These are phyloP conservation scores for Ammodramus savannarum DNA, from an alignment of 2,113 vertebrate species.

Conservation along the genomic window DNA sequence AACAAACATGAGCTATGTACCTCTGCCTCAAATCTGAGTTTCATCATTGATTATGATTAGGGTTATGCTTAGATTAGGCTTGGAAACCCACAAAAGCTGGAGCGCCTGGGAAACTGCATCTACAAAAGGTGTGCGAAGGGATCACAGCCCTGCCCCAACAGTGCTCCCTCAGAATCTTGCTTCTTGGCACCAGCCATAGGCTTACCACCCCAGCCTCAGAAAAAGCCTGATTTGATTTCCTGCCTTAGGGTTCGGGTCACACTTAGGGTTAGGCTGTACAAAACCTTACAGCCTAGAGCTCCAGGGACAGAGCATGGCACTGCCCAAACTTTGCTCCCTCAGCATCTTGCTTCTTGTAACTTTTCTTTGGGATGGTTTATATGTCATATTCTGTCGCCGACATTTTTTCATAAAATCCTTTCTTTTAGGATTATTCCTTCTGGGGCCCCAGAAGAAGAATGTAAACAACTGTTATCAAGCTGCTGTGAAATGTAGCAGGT, in stretches of 20 bases:
- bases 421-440: no score
- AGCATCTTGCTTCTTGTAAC: not conserved
- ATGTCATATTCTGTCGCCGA: no score
- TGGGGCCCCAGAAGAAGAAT: no score
- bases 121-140: not conserved
- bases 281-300: not conserved
- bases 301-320: accelerated
- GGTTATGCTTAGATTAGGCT: not conserved
- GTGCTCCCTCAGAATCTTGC: not conserved
- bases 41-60: accelerated
- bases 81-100: not conserved
- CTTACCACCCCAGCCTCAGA: not conserved
- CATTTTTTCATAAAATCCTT: no score
- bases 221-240: not conserved
- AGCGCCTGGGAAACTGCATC: not conserved
- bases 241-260: accelerated
- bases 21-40: not conserved
- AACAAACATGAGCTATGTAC: not conserved
- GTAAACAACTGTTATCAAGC: no score
- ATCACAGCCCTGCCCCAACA: not conserved
- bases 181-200: not conserved
- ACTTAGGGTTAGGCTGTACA: not conserved
- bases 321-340: not conserved
- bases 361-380: not conserved
- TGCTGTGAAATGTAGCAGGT: no score